These are phyloP conservation scores for Dreissena rostriformis DNA, from an alignment of 1,140 invertebrate species.

Conservation along the genomic window DNA sequence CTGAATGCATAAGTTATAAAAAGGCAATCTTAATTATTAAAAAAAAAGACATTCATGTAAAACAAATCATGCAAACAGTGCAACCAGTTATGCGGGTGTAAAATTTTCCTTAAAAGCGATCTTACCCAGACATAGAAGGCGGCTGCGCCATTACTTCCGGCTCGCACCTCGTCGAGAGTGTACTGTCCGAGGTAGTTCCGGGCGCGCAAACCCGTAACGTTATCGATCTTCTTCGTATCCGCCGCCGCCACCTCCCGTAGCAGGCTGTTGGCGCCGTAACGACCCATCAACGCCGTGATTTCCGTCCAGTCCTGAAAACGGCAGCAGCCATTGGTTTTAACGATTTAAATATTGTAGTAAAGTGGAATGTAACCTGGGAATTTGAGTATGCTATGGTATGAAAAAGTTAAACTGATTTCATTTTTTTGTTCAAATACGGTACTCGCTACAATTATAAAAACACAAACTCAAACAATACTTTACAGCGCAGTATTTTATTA, in stretches of 20 bases:
- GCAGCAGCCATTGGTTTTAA: background rate
- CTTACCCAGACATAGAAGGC: slow-evolving; percentile 76
- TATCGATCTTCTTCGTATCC: slow-evolving; percentile 68
- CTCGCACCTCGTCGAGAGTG: slow-evolving; percentile 66
- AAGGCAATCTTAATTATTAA: no score
- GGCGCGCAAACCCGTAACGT: slow-evolving; percentile 62
- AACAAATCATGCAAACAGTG: no score
- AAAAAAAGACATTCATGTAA: no score
- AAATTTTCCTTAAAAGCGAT: no score
- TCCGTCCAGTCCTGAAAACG: slow-evolving; percentile 73
- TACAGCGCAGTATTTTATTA: no score
- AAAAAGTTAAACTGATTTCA: background rate
- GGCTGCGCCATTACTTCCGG: slow-evolving; percentile 73
- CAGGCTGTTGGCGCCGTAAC: slow-evolving; percentile 70
- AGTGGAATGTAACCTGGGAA: background rate
- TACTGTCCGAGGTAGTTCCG: slow-evolving; percentile 67
- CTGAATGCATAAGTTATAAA: no score
- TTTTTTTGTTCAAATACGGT: no score
- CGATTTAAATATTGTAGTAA: background rate
- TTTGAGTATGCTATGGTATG: background rate
- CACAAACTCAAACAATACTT: no score
- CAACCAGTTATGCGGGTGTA: no score
- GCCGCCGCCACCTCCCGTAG: slow-evolving; percentile 68
- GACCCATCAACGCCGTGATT: slow-evolving; percentile 68
- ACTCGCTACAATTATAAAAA: no score